Evolutionary conservation across 2,888 invertebrate species (phyloP), one percentile per base, ranked within the genome.

Genomic region (Lasioglossum marginatum): DNA sequence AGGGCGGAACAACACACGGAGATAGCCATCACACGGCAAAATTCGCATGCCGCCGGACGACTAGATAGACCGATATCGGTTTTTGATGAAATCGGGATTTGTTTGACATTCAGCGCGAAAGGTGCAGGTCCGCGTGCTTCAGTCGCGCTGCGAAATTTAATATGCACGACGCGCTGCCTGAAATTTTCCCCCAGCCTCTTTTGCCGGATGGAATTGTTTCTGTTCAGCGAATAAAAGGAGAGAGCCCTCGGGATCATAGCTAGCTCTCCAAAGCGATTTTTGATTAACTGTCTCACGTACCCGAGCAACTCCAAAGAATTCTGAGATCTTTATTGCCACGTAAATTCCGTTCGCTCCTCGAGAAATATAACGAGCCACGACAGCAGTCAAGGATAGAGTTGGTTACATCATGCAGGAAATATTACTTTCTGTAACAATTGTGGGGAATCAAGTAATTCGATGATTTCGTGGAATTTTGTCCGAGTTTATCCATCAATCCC

Each of bases 61-160:
- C 66, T 63, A 77, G 82, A 88, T 81, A 77, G 89, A 81, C 83
- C 84, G 86, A 89, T 91, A 91, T 91, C 89, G 91, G 84, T 90
- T 91, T 91, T 91, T 91, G 89, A 90, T 92, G 90, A 91, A 93
- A 93, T 91, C 90, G 89, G 92, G 87, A 92, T 93, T 92, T 90
- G 92, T 93, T 93, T 93, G 93, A 93, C 91, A 92, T 91, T 88
- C 91, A 88, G 88, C 89, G 80, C 91, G 86, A 89, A 90, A 89
- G 77, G 86, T 79, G 82, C 72, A 66, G 87, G 37, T 63, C 37
- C 27, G 48, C 37, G 78, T 60, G 74, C 83, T 63, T 82, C 83
- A 79, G 82, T 52, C 52, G 52, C 79, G 78, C 63, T 79, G 71
- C 52, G 81, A 86, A 89, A 91, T 91, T 90, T 91, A 90, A 91